Conservation (phyloP, 2,113 vertebrate genomes). For the Litocranius walleri region DNA sequence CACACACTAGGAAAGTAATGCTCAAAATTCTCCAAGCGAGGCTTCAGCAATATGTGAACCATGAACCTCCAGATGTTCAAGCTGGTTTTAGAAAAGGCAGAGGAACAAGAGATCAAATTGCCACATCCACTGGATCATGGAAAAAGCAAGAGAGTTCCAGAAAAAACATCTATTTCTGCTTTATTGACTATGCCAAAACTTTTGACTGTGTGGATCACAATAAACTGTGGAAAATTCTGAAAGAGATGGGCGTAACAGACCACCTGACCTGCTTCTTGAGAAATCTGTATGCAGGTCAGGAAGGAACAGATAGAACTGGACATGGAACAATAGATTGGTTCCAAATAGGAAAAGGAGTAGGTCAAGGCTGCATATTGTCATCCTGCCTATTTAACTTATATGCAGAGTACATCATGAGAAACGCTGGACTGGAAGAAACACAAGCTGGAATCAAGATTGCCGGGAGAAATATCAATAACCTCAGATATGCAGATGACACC, state of each 20-base stretch:
- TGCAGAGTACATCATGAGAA: neutral
- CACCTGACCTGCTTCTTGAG: neutral
- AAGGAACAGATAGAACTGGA: neutral
- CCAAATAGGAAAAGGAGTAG: neutral
- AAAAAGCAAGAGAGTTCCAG: neutral
- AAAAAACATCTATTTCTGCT: neutral
- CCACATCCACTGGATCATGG: neutral
- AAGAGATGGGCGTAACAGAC: neutral
- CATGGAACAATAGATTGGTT: neutral
- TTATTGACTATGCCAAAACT: neutral
- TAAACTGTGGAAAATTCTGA: neutral
- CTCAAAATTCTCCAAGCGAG: neutral
- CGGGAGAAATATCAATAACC: neutral
- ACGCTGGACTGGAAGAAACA: rapidly evolving
- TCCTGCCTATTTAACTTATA: neutral
- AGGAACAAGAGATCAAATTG: neutral
- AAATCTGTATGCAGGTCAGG: neutral
- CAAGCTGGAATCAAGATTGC: neutral
- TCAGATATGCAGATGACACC: neutral
- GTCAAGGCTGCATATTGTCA: neutral
- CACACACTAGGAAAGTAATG: rapidly evolving
- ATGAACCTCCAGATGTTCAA: neutral
- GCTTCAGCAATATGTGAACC: neutral
- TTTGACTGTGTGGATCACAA: neutral
- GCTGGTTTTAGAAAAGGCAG: neutral